Base-by-base conservation (phyloP, 2,888 invertebrate genomes). In the Caenorhabditis zanzibari region DNA sequence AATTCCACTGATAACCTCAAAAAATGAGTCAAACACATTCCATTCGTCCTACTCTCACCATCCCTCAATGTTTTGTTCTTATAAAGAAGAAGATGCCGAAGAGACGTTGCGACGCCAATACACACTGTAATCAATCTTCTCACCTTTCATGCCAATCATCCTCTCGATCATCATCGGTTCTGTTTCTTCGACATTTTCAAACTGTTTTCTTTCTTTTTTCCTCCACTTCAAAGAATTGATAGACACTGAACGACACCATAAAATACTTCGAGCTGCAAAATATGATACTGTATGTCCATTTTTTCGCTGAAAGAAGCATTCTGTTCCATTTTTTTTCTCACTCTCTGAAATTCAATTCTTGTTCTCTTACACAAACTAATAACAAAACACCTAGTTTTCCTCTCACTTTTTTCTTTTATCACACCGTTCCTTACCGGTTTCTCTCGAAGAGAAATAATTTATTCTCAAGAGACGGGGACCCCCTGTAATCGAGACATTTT, bases 401-500 rank as follows among this genome's bases (percentile, higher is more conserved):
- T 47, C 28, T 28, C 26, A 28, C 66, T 64, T 58, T 64, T 44
- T 32, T 63, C 24, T 56, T 59, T 79, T 79, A 79, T 79, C 79
- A 79, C 79, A 79, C 71, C 71, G 79, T 71, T 79, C 71, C 71
- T 79, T 79, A 79, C 79, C 79, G 79, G 79, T 79, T 79, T 79
- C 32, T 49, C 19, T 19, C 35, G 32, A 16, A 56, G 54, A 47
- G 52, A 41, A 22, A 75, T 26, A 2, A 35, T 26, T 28, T 56
- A 38, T 56, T 54, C 38, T 24, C 7, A n/a, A 16, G 47, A 75
- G 49, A 41, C 73, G 26, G 35, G 41, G 63, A 73, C 52, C 69
- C 59, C 77, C 52, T 54, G 77, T 47, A 56, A 74, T 74, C 63
- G 28, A 71, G 56, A 71, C 69, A 49, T 71, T 71, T 77, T 77